phyloP scores from a whole-genome alignment of 2,888 invertebrate genomes.

The Cistogaster globosa region DNA sequence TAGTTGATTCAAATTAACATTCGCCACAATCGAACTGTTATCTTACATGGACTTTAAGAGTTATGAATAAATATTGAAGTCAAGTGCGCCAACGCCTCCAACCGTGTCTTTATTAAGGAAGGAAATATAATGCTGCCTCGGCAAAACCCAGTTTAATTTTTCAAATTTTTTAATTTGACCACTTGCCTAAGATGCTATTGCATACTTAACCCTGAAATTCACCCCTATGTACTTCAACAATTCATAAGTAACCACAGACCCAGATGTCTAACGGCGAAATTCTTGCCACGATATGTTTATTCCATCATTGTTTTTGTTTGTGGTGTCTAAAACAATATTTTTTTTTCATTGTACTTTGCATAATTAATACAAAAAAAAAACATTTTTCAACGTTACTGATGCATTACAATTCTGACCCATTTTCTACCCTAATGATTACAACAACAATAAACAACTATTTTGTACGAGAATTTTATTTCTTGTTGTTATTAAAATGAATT shows the following conservation, averaged over 20 bases:
- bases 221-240: background rate
- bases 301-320: background rate
- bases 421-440: conserved; percentile 51
- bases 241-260: background rate
- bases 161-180: no score
- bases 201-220: no score
- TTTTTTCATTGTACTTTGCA: conserved; percentile 18
- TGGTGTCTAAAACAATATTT: conserved; percentile 35
- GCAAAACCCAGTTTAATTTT: no score
- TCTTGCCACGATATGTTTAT: background rate
- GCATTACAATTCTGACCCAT: conserved; percentile 63
- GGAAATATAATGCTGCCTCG: no score
- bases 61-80: no score
- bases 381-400: conserved; percentile 54
- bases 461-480: conserved; percentile 22
- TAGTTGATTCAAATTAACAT: no score
- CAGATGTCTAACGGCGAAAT: conserved; percentile 4
- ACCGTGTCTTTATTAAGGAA: no score
- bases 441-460: conserved; percentile 9
- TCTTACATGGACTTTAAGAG: no score
- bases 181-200: no score
- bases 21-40: no score
- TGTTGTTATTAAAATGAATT: conserved; percentile 17
- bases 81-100: no score
- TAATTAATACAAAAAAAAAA: conserved; percentile 38